A percentile compares a stretch with the other conserved stretches of the same genome.
phyloP scores from a whole-genome alignment of 2,797 vertebrate genomes.

The Dendrocincla tyrannina region DNA sequence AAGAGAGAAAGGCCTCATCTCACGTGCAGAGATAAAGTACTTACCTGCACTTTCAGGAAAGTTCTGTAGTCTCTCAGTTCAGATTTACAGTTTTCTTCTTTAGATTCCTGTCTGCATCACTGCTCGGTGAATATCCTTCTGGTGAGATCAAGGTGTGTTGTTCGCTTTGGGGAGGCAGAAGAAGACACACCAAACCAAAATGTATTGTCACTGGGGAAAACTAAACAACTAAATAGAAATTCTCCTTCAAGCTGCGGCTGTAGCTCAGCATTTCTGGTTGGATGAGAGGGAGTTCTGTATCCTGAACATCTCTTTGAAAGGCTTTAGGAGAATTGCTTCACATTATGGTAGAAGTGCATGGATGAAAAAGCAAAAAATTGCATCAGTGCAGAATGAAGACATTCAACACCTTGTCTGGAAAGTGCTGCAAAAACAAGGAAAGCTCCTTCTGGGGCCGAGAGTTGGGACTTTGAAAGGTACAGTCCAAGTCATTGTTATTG shows the following conservation, averaged over 20 bases:
- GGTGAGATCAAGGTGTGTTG: background rate
- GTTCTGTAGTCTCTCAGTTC: background rate
- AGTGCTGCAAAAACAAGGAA: background rate
- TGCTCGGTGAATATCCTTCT: background rate
- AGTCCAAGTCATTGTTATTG: background rate
- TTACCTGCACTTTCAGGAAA: background rate
- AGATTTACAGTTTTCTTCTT: background rate
- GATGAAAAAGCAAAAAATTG: background rate
- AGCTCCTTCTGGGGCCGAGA: background rate
- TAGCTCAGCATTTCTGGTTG: background rate
- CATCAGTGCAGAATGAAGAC: accelerated
- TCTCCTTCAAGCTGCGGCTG: background rate
- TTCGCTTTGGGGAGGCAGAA: background rate
- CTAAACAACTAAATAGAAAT: background rate
- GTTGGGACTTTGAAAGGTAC: background rate
- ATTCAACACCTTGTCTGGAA: background rate
- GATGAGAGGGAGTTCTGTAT: background rate
- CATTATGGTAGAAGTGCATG: background rate
- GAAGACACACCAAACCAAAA: background rate
- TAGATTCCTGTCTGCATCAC: background rate
- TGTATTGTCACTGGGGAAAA: background rate
- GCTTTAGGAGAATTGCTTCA: background rate
- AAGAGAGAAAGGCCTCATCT: background rate
- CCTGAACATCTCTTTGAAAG: background rate
- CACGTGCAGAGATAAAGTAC: background rate